These are phyloP conservation scores for Microchrysa polita DNA, from an alignment of 2,888 invertebrate species.

Conservation along the genomic window DNA sequence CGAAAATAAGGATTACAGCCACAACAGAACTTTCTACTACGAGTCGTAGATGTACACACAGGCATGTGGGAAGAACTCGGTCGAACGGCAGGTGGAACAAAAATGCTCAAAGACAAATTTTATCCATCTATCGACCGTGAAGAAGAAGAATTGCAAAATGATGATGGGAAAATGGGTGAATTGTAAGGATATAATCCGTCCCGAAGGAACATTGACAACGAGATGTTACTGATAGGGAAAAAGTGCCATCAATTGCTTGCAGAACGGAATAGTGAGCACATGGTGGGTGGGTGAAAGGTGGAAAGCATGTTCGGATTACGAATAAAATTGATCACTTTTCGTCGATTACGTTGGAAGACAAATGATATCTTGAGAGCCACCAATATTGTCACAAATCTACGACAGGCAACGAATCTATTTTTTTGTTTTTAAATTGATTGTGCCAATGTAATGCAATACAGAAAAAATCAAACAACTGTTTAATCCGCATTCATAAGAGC, in stretches of 20 bases:
- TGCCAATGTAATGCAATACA: too few relatives aligned
- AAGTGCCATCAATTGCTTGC: constrained; percentile 27
- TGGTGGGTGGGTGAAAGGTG: background rate
- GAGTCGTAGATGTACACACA: background rate
- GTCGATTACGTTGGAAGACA: constrained; percentile 35
- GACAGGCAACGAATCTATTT: background rate
- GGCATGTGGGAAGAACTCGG: background rate
- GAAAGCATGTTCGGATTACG: constrained; percentile 28
- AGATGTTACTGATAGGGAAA: constrained; percentile 6
- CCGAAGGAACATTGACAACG: constrained; percentile 10
- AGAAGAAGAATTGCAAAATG: background rate
- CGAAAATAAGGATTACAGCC: background rate
- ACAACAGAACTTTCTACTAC: background rate
- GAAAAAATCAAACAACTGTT: too few relatives aligned
- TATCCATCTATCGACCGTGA: constrained; percentile 13
- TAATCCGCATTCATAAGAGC: too few relatives aligned
- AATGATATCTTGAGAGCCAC: constrained; percentile 23
- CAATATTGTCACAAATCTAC: background rate
- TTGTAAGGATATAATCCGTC: constrained; percentile 7
- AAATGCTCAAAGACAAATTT: constrained; percentile 22
- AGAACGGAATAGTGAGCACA: constrained; percentile 12
- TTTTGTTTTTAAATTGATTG: too few relatives aligned
- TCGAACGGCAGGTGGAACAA: constrained; percentile 17
- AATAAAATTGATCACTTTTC: constrained; percentile 37
- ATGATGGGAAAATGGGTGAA: constrained; percentile 2